Evolutionary conservation across 2,888 invertebrate species (phyloP).

Genomic region (Nomada ferruginata): DNA sequence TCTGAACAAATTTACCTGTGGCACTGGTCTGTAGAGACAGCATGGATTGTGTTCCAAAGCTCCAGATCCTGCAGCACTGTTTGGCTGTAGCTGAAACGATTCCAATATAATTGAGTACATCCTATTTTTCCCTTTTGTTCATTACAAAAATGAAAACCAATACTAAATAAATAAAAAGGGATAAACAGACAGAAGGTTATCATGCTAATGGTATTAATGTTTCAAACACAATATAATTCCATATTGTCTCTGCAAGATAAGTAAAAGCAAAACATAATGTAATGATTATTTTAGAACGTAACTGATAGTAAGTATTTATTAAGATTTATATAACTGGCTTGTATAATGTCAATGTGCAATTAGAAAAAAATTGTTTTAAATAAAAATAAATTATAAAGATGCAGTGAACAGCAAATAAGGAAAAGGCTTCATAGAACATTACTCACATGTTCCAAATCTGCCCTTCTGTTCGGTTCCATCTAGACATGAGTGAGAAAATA

Average conservation of each 20-base stretch:
- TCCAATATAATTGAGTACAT: slow-evolving; percentile 19
- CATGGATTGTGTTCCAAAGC: slow-evolving; percentile 98
- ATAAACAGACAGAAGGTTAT: background rate
- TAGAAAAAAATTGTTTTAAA: slow-evolving; percentile 34
- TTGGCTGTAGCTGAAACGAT: slow-evolving; percentile 92
- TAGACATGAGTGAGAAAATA: slow-evolving; percentile 83
- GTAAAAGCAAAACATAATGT: slow-evolving; percentile 42
- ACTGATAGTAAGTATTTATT: slow-evolving; percentile 15
- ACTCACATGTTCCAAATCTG: slow-evolving; percentile 93
- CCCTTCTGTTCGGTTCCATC: slow-evolving; percentile 94
- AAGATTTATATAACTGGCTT: background rate
- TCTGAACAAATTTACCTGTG: slow-evolving; percentile 83
- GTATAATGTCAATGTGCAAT: slow-evolving; percentile 10
- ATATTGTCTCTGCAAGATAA: background rate
- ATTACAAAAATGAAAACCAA: slow-evolving; percentile 9
- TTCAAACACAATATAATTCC: too few relatives aligned
- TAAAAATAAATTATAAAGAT: slow-evolving; percentile 17
- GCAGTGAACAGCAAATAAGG: slow-evolving; percentile 32
- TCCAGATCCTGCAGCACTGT: slow-evolving; percentile 97
- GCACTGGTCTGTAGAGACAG: slow-evolving; percentile 91
- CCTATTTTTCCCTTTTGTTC: background rate
- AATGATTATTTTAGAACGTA: slow-evolving; percentile 36
- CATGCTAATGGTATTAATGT: background rate
- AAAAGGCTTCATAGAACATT: slow-evolving; percentile 76
- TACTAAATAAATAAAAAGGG: slow-evolving; percentile 7